phyloP scores from a whole-genome alignment of 2,113 vertebrate genomes.

The Lanius ludovicianus region DNA sequence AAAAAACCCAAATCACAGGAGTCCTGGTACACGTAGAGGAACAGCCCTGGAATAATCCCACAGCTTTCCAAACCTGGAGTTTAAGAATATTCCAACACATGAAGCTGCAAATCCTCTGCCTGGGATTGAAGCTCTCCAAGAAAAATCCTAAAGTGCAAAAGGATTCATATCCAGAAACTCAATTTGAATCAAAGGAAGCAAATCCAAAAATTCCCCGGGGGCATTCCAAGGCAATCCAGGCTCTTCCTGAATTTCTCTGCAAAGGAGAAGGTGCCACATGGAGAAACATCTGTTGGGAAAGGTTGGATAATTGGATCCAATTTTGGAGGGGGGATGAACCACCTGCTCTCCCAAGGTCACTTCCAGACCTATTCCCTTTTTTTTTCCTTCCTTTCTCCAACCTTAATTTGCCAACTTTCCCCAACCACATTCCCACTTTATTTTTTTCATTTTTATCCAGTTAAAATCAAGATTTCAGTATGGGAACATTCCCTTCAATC shows the following conservation, averaged over 20 bases:
- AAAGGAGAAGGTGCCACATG: not conserved
- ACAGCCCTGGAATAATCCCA: not conserved
- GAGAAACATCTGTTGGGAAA: not conserved
- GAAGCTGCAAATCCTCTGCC: not conserved
- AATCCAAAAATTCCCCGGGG: not conserved
- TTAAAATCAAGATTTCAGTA: not conserved
- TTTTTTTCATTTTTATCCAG: not conserved
- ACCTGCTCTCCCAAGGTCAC: not conserved
- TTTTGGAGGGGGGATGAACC: not conserved
- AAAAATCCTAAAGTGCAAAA: not conserved
- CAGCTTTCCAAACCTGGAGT: not conserved
- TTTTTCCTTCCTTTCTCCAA: not conserved
- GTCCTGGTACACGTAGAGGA: accelerated
- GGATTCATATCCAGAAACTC: not conserved
- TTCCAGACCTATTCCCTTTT: not conserved
- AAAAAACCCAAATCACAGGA: not conserved
- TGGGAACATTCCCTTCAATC: not conserved
- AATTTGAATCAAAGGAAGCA: not conserved
- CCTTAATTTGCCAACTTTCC: not conserved
- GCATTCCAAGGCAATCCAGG: not conserved
- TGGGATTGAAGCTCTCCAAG: not conserved
- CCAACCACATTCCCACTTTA: not conserved
- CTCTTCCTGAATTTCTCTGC: not conserved
- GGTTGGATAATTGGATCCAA: not conserved
- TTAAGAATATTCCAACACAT: not conserved